Evolutionary conservation across 2,797 vertebrate genomes (phyloP).

Genomic region (Diceros bicornis): DNA sequence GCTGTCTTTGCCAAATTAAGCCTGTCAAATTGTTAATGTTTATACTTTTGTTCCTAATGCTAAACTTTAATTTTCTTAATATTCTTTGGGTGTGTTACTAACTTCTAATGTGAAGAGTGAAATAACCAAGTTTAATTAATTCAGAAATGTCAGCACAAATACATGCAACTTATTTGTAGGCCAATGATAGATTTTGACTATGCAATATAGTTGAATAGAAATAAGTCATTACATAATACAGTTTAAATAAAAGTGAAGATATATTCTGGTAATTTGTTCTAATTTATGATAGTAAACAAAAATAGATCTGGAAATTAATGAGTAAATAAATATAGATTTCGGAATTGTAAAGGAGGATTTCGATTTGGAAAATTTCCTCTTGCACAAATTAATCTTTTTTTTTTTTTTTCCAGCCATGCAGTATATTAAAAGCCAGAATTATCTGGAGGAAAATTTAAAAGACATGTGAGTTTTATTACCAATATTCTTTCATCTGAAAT

Average conservation of each 20-base stretch:
- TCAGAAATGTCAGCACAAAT: neutral
- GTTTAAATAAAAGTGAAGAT: conserved; percentile 6
- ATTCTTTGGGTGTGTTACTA: neutral
- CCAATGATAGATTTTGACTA: conserved; percentile 6
- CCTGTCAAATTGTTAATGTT: neutral
- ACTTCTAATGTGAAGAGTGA: conserved; percentile 12
- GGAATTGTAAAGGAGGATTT: neutral
- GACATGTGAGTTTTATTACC: conserved; percentile 48
- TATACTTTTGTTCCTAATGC: neutral
- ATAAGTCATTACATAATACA: neutral
- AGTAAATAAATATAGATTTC: neutral
- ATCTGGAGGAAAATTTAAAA: conserved; percentile 57
- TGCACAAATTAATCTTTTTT: neutral
- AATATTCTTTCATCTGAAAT: conserved; percentile 15
- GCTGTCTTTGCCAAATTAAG: neutral
- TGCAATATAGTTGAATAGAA: neutral
- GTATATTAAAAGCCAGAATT: conserved; percentile 16
- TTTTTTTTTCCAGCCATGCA: neutral
- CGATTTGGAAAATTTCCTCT: neutral
- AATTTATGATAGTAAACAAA: neutral
- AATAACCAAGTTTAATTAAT: conserved; percentile 41
- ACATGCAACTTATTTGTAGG: neutral
- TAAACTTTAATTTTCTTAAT: conserved; percentile 15
- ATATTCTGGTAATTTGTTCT: neutral
- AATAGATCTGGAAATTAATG: neutral